Percentiles rank a stretch among this genome's conserved stretches.
Evolutionary conservation across 2,113 vertebrate genomes (phyloP).

Genomic region (Nycticorax nycticorax): DNA sequence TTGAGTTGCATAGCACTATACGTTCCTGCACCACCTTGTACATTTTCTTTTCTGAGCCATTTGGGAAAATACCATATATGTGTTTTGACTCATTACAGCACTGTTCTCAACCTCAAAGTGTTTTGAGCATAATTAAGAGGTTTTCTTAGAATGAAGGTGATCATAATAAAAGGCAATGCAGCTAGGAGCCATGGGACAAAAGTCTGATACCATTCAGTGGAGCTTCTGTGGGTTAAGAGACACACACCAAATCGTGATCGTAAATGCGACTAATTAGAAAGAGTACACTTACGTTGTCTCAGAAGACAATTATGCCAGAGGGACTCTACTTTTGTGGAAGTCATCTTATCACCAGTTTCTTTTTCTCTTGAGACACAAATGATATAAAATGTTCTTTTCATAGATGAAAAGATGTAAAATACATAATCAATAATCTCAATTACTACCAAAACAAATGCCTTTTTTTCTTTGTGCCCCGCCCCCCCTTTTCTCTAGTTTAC

Average conservation of each 20-base stretch:
- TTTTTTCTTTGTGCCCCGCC: too few species aligned
- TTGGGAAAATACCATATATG: conserved; percentile 22
- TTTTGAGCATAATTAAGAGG: conserved; percentile 39
- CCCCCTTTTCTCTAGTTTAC: background rate
- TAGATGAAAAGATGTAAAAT: background rate
- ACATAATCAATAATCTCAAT: background rate
- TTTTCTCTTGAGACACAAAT: background rate
- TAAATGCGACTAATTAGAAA: background rate
- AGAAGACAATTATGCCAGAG: background rate
- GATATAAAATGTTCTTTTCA: background rate
- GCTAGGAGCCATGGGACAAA: background rate
- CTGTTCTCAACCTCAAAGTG: conserved; percentile 24
- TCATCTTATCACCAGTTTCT: background rate
- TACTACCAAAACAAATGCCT: background rate
- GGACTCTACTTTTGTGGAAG: background rate
- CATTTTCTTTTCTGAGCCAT: background rate
- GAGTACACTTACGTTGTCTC: background rate
- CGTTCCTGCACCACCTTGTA: background rate
- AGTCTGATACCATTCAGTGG: background rate
- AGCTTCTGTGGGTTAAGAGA: background rate
- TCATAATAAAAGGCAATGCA: background rate
- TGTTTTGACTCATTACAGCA: background rate
- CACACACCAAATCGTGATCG: background rate
- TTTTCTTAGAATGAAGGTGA: conserved; percentile 3
- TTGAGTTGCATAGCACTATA: background rate